phyloP scores from a whole-genome alignment of 1,140 invertebrate genomes.

The Cheumatopsyche charites region DNA sequence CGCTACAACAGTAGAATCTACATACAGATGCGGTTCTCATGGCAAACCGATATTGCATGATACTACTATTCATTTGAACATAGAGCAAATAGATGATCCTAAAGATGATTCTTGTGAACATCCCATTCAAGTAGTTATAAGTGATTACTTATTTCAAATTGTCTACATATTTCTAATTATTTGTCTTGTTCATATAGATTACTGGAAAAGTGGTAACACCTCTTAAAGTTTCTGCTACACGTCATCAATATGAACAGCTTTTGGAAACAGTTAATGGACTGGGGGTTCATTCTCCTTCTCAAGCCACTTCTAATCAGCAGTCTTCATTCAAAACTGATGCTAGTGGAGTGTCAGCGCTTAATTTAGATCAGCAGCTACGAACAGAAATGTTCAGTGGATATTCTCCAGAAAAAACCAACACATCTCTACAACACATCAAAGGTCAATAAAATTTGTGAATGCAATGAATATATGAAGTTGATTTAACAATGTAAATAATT shows the following conservation, averaged over 20 bases:
- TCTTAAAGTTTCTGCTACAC: slow-evolving; percentile 82
- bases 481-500: background rate
- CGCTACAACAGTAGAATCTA: slow-evolving; percentile 36
- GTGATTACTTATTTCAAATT: background rate
- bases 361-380: slow-evolving; percentile 66
- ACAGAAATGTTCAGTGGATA: slow-evolving; percentile 56
- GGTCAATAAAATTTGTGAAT: slow-evolving; percentile 31
- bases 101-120: slow-evolving; percentile 37
- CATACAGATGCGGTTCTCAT: slow-evolving; percentile 42
- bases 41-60: slow-evolving; percentile 53
- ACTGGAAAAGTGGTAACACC: slow-evolving; percentile 82
- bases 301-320: slow-evolving; percentile 24
- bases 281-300: slow-evolving; percentile 29
- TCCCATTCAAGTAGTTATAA: slow-evolving; percentile 34
- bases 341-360: slow-evolving; percentile 61
- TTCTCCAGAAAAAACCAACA: slow-evolving; percentile 12
- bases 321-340: slow-evolving; percentile 50
- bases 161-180: background rate
- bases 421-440: slow-evolving; percentile 44
- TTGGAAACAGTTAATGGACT: slow-evolving; percentile 73
- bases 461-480: background rate
- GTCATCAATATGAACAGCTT: slow-evolving; percentile 88
- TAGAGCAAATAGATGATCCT: slow-evolving; percentile 40
- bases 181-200: slow-evolving; percentile 61
- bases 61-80: slow-evolving; percentile 45